Evolutionary conservation across 2,888 invertebrate species (phyloP).

Genomic region (Acleris laterana): DNA sequence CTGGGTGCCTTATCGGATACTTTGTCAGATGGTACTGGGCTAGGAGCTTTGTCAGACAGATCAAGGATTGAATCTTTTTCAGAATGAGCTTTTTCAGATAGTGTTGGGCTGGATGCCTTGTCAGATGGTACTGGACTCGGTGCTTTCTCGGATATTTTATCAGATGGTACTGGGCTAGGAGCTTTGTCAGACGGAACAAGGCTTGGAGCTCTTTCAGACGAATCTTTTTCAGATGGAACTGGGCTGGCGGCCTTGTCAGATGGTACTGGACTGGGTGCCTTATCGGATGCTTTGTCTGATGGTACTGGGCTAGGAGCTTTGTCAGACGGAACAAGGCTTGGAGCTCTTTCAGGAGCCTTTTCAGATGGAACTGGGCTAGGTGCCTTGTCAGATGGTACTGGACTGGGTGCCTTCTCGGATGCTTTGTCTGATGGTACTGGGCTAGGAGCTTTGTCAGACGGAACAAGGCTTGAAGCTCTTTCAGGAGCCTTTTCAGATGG

Average conservation of each 20-base stretch:
- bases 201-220: background rate
- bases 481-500: too few species aligned
- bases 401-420: too few species aligned
- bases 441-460: too few species aligned
- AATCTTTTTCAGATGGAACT: background rate
- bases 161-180: background rate
- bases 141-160: slow-evolving; percentile 2
- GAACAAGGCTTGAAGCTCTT: too few species aligned
- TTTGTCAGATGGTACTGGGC: background rate
- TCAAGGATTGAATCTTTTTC: slow-evolving; percentile 9
- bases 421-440: too few species aligned
- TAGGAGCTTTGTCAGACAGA: slow-evolving; percentile 9
- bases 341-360: slow-evolving; percentile 22
- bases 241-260: background rate
- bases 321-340: background rate
- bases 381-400: slow-evolving; percentile 23
- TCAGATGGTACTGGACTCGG: slow-evolving; percentile 29
- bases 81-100: slow-evolving; percentile 14
- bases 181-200: slow-evolving; percentile 16
- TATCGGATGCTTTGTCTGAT: background rate
- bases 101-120: slow-evolving; percentile 7
- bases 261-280: background rate
- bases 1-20: slow-evolving; percentile 29
- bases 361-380: slow-evolving; percentile 5
- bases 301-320: background rate